Evolutionary conservation across 2,888 invertebrate genomes (phyloP), one percentile per base, ranked within the genome.

Genomic region (Hirtodrosophila duncani): DNA sequence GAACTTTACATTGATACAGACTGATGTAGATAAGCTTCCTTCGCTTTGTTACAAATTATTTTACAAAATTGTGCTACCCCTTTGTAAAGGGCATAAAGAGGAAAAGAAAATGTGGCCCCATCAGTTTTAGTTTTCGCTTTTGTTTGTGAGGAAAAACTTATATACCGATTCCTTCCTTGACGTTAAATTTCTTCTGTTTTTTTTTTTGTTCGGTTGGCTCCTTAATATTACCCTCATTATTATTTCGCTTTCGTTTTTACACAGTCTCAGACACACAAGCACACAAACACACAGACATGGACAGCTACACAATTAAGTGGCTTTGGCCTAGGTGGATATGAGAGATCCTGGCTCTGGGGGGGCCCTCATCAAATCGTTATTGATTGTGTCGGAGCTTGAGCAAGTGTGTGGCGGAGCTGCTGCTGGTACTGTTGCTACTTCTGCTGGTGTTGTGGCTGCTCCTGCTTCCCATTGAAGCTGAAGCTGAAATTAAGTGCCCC

Each of bases 291-390:
- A 30, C 20, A 43, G 34, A 50, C 34, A 29, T 5, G n/a, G n/a
- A 50, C 44, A 50, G 23, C 18, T 20, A 31, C 33, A 60, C 53
- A 68, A 75, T 71, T 71, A 72, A 77, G 74, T 68, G 68, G 41
- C 64, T 57, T 45, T 57, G 44, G 57, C 50, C 66, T 75, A 68
- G 59, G 52, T 71, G 60, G 55, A 52, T 59, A 61, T 62, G 39
- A 39, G 56, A 46, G 59, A 71, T 72, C 68, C 71, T 72, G 65
- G n/a, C n/a, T n/a, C 52, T 34, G 16, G 17, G 37, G 39, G 30
- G 44, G 75, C 63, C 75, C 71, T 61, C 71, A 64, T 77, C 77
- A 77, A 77, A 72, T 63, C 67, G 67, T 69, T 74, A 72, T 77
- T 74, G 72, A 74, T 74, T 74, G 77, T 56, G 34, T 24, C n/a